Evolutionary conservation across 1,140 invertebrate genomes (phyloP).

Genomic region (Zaprionus gabonicus): DNA sequence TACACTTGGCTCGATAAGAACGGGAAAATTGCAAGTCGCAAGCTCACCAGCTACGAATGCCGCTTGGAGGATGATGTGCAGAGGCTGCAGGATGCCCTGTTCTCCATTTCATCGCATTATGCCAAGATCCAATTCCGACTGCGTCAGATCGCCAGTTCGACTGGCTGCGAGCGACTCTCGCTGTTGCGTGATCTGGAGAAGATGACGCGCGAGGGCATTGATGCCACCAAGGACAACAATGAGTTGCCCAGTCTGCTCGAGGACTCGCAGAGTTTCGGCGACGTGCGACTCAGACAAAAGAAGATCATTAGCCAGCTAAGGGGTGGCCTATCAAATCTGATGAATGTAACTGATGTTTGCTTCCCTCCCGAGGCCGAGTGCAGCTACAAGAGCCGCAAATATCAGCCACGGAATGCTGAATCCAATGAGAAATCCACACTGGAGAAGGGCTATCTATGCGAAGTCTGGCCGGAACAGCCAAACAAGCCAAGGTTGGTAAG

Average conservation of each 20-base stretch:
- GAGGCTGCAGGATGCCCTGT: slow-evolving; percentile 61
- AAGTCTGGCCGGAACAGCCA: background rate
- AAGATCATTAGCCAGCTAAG: slow-evolving; percentile 50
- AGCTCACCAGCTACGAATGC: slow-evolving; percentile 58
- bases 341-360: background rate
- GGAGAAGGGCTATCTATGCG: background rate
- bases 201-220: slow-evolving; percentile 38
- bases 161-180: slow-evolving; percentile 30
- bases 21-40: slow-evolving; percentile 39
- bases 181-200: slow-evolving; percentile 58
- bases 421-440: background rate
- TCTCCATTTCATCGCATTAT: slow-evolving; percentile 63
- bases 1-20: slow-evolving; percentile 39
- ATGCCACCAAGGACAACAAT: background rate
- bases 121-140: slow-evolving; percentile 68
- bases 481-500: background rate
- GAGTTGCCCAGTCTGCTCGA: slow-evolving; percentile 36
- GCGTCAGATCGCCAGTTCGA: slow-evolving; percentile 55
- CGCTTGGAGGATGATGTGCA: slow-evolving; percentile 64
- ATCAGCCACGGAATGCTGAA: background rate
- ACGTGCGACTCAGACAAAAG: slow-evolving; percentile 47
- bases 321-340: slow-evolving; percentile 28
- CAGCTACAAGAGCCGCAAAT: slow-evolving; percentile 9
- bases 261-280: slow-evolving; percentile 40
- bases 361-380: slow-evolving; percentile 26